These are phyloP conservation scores for Ectropis grisescens DNA, from an alignment of 1,140 invertebrate genomes.

Conservation along the genomic window DNA sequence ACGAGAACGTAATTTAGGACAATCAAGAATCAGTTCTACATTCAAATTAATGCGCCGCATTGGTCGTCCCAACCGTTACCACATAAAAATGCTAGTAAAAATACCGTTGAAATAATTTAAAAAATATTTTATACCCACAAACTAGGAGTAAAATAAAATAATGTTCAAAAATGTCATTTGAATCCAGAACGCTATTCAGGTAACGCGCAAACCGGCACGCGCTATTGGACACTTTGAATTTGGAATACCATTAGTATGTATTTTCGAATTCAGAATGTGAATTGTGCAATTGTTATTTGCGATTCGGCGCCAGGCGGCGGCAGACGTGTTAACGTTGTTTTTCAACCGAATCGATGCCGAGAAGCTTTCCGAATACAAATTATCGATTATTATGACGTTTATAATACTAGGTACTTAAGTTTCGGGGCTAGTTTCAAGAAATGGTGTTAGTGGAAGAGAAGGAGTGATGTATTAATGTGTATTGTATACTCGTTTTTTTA, in stretches of 20 bases:
- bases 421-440: too few relatives aligned
- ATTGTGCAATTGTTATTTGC: slow-evolving; percentile 48
- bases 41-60: too few relatives aligned
- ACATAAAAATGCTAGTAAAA: too few relatives aligned
- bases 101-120: too few relatives aligned
- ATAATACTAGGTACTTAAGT: too few relatives aligned
- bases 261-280: slow-evolving; percentile 49
- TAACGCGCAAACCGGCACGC: slow-evolving; percentile 33
- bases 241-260: slow-evolving; percentile 36
- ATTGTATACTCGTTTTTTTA: too few relatives aligned
- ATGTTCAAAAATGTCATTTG: slow-evolving; percentile 18
- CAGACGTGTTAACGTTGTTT: slow-evolving; percentile 45
- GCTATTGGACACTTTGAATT: slow-evolving; percentile 40
- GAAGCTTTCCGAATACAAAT: slow-evolving; percentile 52
- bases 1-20: slow-evolving; percentile 16
- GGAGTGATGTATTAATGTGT: too few relatives aligned
- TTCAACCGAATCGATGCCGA: slow-evolving; percentile 27
- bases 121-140: too few relatives aligned
- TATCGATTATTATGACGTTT: too few relatives aligned
- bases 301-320: slow-evolving; percentile 47
- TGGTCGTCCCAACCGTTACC: too few relatives aligned
- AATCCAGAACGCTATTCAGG: slow-evolving; percentile 31
- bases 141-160: not conserved
- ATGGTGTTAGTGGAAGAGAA: too few relatives aligned
- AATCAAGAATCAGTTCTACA: slow-evolving; percentile 2